These are phyloP conservation scores for Aplodontia rufa DNA, from an alignment of 2,113 vertebrate genomes.

Conservation along the genomic window DNA sequence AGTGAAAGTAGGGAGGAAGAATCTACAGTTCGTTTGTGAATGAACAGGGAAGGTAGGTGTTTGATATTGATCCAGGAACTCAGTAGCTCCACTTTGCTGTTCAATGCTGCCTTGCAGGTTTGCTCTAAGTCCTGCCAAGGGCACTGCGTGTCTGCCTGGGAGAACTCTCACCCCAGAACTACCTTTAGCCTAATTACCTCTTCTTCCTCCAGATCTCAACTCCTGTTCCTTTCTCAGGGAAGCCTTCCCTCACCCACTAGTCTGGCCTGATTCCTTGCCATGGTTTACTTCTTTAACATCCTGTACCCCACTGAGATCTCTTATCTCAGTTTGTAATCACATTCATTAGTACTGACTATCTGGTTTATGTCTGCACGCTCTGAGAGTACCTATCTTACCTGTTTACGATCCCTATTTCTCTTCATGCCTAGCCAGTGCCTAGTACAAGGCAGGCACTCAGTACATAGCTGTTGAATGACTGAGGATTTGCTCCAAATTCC, in stretches of 20 bases:
- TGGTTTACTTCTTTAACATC: background rate
- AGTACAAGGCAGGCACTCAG: background rate
- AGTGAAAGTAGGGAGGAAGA: background rate
- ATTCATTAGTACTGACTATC: background rate
- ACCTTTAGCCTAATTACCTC: background rate
- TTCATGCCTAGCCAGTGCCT: background rate
- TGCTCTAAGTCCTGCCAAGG: background rate
- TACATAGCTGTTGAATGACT: background rate
- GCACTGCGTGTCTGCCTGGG: background rate
- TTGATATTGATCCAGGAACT: background rate
- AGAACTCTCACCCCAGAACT: too few relatives aligned
- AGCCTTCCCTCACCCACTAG: background rate
- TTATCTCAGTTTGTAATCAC: slow-evolving; percentile 13
- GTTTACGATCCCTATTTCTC: background rate
- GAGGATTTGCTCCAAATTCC: background rate
- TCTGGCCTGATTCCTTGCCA: background rate
- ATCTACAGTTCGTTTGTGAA: background rate
- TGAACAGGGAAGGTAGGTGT: background rate
- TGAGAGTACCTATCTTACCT: background rate
- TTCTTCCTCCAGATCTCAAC: background rate
- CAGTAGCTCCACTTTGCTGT: background rate
- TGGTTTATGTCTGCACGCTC: background rate
- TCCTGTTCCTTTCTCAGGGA: background rate
- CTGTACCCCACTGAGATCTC: background rate
- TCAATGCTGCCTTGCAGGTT: background rate